Evolutionary conservation across 2,113 vertebrate species (phyloP).

Genomic region (Oplegnathus fasciatus): DNA sequence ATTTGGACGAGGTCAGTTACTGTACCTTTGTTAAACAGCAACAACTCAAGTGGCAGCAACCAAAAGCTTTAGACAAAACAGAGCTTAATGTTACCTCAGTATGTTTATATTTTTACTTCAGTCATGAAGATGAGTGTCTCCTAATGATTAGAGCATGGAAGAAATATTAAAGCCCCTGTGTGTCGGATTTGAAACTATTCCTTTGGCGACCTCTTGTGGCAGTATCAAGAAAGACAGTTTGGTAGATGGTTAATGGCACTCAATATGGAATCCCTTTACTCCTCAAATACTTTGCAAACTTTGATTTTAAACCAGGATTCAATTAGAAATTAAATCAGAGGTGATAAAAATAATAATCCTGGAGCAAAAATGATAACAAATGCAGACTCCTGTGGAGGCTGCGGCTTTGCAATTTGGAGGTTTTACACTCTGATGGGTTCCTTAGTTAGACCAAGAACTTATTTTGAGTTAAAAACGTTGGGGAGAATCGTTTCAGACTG

Average conservation of each 20-base stretch:
- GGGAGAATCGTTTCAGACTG: not conserved
- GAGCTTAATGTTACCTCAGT: too few relatives aligned
- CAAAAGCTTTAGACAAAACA: too few relatives aligned
- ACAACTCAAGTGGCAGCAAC: too few relatives aligned
- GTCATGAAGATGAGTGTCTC: not conserved
- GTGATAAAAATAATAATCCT: not conserved
- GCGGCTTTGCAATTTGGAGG: not conserved
- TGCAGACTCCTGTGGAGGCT: not conserved
- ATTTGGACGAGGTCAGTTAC: too few relatives aligned
- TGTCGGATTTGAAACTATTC: not conserved
- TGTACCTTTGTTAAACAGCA: too few relatives aligned
- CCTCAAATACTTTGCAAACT: not conserved
- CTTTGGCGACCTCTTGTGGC: not conserved
- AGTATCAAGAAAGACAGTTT: not conserved
- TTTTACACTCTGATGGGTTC: not conserved
- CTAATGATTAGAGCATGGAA: not conserved
- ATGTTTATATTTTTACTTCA: too few relatives aligned
- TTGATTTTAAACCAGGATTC: not conserved
- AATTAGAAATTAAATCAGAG: not conserved
- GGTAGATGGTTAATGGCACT: not conserved
- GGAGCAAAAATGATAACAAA: not conserved
- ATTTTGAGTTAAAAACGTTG: not conserved
- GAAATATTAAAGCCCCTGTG: not conserved
- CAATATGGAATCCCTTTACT: not conserved
- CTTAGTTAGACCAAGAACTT: not conserved